Base-by-base conservation (phyloP, 2,113 vertebrate genomes). In the Turdus rufiventris region DNA sequence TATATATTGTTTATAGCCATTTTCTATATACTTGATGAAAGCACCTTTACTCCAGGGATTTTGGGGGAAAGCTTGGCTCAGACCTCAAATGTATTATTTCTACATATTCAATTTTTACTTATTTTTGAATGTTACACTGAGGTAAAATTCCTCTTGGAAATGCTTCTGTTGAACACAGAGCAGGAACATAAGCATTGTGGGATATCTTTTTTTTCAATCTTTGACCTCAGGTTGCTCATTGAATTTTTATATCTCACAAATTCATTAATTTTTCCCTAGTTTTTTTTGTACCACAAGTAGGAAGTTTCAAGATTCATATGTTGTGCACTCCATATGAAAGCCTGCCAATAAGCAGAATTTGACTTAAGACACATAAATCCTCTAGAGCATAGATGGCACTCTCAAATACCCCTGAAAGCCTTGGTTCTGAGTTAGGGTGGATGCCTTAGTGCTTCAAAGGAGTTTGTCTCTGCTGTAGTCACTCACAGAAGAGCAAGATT, bases 1-100 rank as follows among this genome's bases (percentile, higher is more conserved):
- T 61, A 6, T 18, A 17, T 57, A 24, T 71, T 91, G 17, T 68
- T 58, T 88, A 21, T 36, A 77, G 17, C 11, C 4, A 9, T 91
- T 93, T 94, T 92, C 53, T 63, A 85, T 60, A 62, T 54, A 73
- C 4, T 80, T 76, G 9, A 17, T 92, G 48, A 83, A 86, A 76
- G 36, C 61, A 72, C 12, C 31, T 70, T 88, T 76, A 58, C 24
- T 77, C 11, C 48, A 48, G 28, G 8, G 10, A 78, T 84, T 91
- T 58, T 6, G 17, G 3, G 18, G 16, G 21, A 40, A 68, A 17
- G 7, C 57, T 90, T 85, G 26, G 31, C 31, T 85, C 10, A 54
- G 51, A 67, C n/a, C 8, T 82, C n/a, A 76, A 48, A 79, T 18
- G 3, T 72, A 53, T 65, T 91, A 19, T 87, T 93, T 87, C 63